A percentile compares a stretch with the other conserved stretches of the same genome.
Conservation (phyloP, 37 sponge, comb jelly and placozoan genomes). For the Tethya wilhelma region DNA sequence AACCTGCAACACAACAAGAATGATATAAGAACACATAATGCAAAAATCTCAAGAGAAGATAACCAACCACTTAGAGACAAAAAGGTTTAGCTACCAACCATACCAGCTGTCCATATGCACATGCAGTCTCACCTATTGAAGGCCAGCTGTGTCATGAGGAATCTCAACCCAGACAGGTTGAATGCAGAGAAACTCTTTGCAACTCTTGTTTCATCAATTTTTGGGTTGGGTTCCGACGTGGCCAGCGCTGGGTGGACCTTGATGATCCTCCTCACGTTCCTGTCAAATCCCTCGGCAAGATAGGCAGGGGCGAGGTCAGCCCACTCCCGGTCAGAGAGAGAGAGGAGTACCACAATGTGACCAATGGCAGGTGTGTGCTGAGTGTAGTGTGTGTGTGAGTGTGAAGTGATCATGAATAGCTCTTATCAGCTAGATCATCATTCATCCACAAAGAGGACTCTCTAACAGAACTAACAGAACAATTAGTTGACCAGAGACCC, state of each 20-base stretch:
- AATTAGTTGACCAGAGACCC: no score
- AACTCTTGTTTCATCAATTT: constrained; percentile 33
- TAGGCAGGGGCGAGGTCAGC: constrained; percentile 43
- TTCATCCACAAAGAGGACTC: no score
- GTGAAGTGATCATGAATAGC: no score
- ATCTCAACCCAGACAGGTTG: constrained; percentile 36
- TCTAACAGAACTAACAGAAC: no score
- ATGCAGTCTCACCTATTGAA: constrained; percentile 26
- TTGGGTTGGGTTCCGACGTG: constrained; percentile 44
- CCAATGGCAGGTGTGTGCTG: constrained; percentile 27
- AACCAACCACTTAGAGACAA: background rate
- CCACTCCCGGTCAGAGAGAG: constrained; percentile 40
- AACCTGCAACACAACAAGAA: background rate
- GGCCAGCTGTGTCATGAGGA: constrained; percentile 27
- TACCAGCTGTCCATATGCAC: no score
- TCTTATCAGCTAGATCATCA: no score
- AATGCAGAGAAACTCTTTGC: constrained; percentile 41
- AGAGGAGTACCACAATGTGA: constrained; percentile 35
- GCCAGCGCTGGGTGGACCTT: constrained; percentile 56
- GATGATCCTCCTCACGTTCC: constrained; percentile 46
- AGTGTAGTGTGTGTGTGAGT: no score
- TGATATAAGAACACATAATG: background rate
- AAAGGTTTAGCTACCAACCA: background rate
- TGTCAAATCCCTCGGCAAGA: constrained; percentile 37
- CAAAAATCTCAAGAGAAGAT: background rate